Base-by-base conservation (phyloP, 2,113 vertebrate genomes). In the Nymphicus hollandicus region DNA sequence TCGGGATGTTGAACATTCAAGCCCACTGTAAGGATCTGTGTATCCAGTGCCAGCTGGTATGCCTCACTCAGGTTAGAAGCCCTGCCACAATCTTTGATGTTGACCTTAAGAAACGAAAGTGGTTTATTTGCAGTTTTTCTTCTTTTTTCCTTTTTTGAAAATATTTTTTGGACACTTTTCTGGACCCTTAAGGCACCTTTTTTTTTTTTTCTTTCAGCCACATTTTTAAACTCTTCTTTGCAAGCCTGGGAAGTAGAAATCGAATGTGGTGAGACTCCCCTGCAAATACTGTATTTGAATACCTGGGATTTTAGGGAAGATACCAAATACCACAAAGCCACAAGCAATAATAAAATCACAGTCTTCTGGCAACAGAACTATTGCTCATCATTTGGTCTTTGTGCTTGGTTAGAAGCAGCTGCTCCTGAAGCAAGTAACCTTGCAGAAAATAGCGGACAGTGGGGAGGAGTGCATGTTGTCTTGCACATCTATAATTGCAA, bases 101-200 rank as follows among this genome's bases (percentile, higher is more conserved):
- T 22, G 19, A n/a, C 9, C 14, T 10, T 23, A 37, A n/a, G 13
- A 73, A 86, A 69, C 11, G 17, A 33, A 58, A 37, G 25, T 66
- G 17, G 9, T 18, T 66, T 71, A 27, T 79, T 27, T 61, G 15
- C 13, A 3, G 1, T 11, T 56, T 46, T 58, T 33, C 2, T 55
- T 35, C 25, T 28, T 66, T 29, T 46, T 11, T 8, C 1, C 22
- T 6, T 43, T 29, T 29, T 58, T 1, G 23, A 63, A 77, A 94
- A 43, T 0, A 28, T 0, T 12, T 68, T 70, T 53, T 39, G 1
- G 0, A 15, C 2, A 9, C 33, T 61, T 86, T 78, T 55, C 28
- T 55, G 8, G 60, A 43, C 4, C 6, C 25, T 71, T n/a, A 39
- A 70, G 25, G 10, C 13, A 24, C 31, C 3, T 3, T 66, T 70